These are phyloP conservation scores for Carduelis carduelis DNA, from an alignment of 2,797 vertebrate genomes.

Conservation along the genomic window DNA sequence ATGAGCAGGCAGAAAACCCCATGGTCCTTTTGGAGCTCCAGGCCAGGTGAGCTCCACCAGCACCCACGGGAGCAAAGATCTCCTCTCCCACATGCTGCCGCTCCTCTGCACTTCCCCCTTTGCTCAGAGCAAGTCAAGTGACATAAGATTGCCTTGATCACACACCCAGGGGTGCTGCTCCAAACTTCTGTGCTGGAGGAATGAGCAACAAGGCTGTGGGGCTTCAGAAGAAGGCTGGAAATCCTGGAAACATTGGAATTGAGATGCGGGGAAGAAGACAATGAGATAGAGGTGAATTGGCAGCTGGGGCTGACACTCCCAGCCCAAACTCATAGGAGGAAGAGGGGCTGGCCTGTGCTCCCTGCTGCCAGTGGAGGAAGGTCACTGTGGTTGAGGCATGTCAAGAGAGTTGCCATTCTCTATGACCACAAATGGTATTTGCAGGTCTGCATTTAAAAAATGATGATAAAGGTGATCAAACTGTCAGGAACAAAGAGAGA, in stretches of 20 bases:
- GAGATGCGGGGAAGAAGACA: background rate
- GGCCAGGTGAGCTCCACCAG: background rate
- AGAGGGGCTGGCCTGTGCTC: background rate
- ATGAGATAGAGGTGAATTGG: background rate
- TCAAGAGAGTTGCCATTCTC: background rate
- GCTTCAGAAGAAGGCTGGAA: background rate
- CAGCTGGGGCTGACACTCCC: background rate
- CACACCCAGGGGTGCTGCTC: background rate
- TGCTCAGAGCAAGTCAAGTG: background rate
- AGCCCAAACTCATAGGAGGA: background rate
- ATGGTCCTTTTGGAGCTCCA: background rate
- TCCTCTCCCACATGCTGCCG: background rate
- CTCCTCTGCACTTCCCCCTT: background rate
- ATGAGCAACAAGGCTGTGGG: background rate
- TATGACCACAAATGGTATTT: conserved; percentile 12
- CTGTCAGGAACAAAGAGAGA: conserved; percentile 31
- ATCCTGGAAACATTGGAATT: background rate
- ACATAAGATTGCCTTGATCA: background rate
- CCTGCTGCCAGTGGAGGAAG: background rate
- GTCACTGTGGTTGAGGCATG: background rate
- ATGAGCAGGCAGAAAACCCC: background rate
- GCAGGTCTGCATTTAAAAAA: conserved; percentile 24
- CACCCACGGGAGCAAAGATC: background rate
- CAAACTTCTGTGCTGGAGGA: background rate
- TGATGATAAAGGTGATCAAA: conserved; percentile 35